Conservation (phyloP, 2,113 vertebrate species). For the Mesembrinibis cayennensis region DNA sequence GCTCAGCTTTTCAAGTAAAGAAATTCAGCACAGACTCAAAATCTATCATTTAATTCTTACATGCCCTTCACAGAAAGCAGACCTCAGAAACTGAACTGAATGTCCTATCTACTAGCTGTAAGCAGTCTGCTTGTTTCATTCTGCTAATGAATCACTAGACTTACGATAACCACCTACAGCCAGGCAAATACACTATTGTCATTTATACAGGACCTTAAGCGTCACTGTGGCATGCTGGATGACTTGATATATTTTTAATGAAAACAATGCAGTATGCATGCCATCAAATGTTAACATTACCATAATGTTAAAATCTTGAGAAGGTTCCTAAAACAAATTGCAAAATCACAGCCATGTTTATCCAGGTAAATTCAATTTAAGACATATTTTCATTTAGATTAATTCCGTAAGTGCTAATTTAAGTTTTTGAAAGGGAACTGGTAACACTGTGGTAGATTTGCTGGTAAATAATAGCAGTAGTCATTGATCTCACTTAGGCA, state of each 20-base stretch:
- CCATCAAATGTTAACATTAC: background rate
- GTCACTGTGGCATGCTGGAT: background rate
- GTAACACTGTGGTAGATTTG: background rate
- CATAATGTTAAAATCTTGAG: background rate
- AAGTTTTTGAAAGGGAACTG: background rate
- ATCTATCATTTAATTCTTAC: background rate
- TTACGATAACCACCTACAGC: background rate
- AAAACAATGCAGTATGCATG: background rate
- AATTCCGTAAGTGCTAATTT: background rate
- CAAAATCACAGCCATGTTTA: background rate
- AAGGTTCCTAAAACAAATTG: background rate
- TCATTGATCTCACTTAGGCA: background rate
- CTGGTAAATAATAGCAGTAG: background rate
- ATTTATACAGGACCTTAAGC: background rate
- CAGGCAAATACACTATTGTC: background rate
- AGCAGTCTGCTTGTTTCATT: background rate
- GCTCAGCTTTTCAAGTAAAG: constrained; percentile 1
- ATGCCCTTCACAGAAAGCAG: background rate
- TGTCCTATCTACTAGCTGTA: background rate
- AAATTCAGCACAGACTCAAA: background rate
- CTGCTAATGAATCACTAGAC: background rate
- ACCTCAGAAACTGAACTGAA: background rate
- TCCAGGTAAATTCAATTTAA: background rate
- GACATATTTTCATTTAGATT: background rate
- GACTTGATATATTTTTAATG: background rate